Evolutionary conservation across 2,113 vertebrate species (phyloP).

Genomic region (Dissostichus mawsoni): DNA sequence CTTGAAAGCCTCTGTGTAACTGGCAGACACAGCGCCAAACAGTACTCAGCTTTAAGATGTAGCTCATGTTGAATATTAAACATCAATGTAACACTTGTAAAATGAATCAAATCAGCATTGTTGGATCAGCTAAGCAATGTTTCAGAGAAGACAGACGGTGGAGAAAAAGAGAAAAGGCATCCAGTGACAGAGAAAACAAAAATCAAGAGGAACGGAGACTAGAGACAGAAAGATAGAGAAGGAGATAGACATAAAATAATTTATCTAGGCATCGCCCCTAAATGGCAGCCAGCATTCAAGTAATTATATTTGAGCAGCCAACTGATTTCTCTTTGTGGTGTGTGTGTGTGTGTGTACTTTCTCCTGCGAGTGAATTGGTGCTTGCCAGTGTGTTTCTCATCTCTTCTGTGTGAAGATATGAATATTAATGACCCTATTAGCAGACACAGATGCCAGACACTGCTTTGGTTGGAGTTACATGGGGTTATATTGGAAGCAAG

Average conservation of each 20-base stretch:
- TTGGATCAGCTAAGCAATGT: conserved; percentile 1
- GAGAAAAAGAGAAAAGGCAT: neutral
- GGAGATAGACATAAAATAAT: conserved; percentile 49
- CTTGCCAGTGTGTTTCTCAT: conserved; percentile 50
- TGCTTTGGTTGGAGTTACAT: conserved; percentile 63
- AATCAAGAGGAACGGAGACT: conserved; percentile 9
- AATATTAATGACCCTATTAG: conserved; percentile 80
- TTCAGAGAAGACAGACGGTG: conserved; percentile 12
- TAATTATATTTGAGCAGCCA: conserved; percentile 77
- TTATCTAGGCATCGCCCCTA: conserved; percentile 52
- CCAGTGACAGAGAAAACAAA: neutral
- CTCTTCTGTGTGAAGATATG: conserved; percentile 72
- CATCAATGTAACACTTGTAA: conserved; percentile 24
- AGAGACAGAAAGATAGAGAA: conserved; percentile 13
- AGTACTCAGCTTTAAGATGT: neutral
- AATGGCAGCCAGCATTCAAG: conserved; percentile 73
- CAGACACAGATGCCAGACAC: conserved; percentile 66
- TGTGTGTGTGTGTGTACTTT: conserved; percentile 29
- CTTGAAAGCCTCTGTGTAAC: conserved; percentile 1
- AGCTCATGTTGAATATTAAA: neutral
- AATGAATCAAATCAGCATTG: conserved; percentile 26
- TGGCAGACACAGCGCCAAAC: neutral
- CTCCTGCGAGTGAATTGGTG: conserved; percentile 31
- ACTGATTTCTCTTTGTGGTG: conserved; percentile 65
- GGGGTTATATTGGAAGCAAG: conserved; percentile 57